A percentile compares a stretch with the other conserved stretches of the same genome.
Evolutionary conservation across 1,140 invertebrate species (phyloP).

Genomic region (Chironomus tepperi): DNA sequence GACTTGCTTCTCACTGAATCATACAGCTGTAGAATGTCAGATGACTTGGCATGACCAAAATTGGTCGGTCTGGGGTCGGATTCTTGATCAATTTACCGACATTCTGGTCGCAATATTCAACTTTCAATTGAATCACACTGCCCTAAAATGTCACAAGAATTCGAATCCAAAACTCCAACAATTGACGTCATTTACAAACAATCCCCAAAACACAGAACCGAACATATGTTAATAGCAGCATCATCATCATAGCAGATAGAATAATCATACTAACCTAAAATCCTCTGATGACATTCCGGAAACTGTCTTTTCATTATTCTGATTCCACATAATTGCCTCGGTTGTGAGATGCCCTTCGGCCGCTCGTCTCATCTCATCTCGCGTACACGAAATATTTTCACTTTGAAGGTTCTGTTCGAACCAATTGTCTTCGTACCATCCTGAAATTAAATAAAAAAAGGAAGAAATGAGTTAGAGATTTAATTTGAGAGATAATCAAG

Average conservation of each 20-base stretch:
- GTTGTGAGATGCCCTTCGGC: conserved; percentile 97
- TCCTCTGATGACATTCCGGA: conserved; percentile 83
- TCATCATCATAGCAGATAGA: too few species aligned
- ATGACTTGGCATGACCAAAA: too few species aligned
- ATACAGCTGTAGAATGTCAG: too few species aligned
- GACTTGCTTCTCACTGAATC: too few species aligned
- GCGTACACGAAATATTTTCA: conserved; percentile 85
- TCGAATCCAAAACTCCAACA: neutral
- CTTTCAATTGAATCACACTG: too few species aligned
- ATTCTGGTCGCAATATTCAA: too few species aligned
- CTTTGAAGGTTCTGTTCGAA: conserved; percentile 83
- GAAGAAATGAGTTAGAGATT: neutral
- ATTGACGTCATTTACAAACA: neutral
- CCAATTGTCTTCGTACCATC: conserved; percentile 99
- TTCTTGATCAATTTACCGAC: too few species aligned
- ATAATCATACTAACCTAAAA: conserved; percentile 45
- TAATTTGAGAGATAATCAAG: too few species aligned
- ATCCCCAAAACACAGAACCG: neutral
- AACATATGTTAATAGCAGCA: too few species aligned
- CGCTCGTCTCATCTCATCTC: conserved; percentile 84
- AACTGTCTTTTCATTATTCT: conserved; percentile 80
- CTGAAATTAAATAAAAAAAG: conserved; percentile 39
- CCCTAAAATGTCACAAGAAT: too few species aligned
- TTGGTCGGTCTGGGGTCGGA: too few species aligned
- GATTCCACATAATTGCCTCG: conserved; percentile 97